Percentiles rank a stretch among this genome's conserved stretches.
phyloP scores from a whole-genome alignment of 2,113 vertebrate genomes.

The Copsychus sechellarum region DNA sequence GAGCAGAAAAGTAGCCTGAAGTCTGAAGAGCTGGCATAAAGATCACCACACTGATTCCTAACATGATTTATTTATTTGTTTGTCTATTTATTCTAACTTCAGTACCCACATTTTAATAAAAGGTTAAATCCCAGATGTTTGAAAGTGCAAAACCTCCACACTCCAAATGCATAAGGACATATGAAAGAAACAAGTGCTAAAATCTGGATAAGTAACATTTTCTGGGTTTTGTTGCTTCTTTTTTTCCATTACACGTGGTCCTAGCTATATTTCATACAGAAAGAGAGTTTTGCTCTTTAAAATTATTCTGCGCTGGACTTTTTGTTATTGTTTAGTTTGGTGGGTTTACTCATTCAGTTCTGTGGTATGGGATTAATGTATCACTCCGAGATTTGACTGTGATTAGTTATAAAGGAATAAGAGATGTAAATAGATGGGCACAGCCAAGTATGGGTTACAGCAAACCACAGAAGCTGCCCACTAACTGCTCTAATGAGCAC shows the following conservation, averaged over 20 bases:
- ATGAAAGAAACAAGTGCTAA: neutral
- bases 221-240: neutral
- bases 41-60: neutral
- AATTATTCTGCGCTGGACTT: neutral
- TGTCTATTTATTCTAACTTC: neutral
- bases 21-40: neutral
- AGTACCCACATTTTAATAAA: neutral
- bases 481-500: neutral
- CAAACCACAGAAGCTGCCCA: neutral
- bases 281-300: neutral
- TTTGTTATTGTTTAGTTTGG: neutral
- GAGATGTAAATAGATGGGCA: neutral
- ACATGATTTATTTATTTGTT: neutral
- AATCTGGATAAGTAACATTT: neutral
- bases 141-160: neutral
- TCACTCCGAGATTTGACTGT: neutral
- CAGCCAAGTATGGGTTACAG: neutral
- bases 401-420: neutral
- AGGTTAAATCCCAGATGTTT: neutral
- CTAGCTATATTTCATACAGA: neutral
- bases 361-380: neutral
- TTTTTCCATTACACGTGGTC: neutral
- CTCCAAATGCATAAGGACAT: neutral
- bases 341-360: neutral
- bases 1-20: neutral